Base-by-base conservation (phyloP, 2,888 invertebrate species). In the Drymonia ruficornis region DNA sequence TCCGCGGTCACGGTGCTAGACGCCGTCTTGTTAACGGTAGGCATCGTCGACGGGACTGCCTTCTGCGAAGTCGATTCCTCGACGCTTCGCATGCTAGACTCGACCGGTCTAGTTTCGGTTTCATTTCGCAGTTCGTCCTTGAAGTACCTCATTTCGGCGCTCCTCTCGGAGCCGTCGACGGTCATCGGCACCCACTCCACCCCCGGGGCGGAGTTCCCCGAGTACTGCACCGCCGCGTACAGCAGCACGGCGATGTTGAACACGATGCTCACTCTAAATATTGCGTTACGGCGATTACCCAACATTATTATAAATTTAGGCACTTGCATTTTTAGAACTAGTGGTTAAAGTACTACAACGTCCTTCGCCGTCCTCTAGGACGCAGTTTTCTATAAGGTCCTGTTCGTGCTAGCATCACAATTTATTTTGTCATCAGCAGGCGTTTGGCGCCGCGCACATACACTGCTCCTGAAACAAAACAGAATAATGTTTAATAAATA, bases 181-280 rank as follows among this genome's bases (percentile, higher is more conserved):
- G 87, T 83, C 40, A 90, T 64, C 23, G 90, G 88, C 53, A 88
- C 70, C 90, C 91, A 91, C 43, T 89, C 90, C 0, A 77, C 80
- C 1, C 80, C 83, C 18, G 81, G 80, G 0, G 76, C 65, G 34
- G 71, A 80, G 61, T 67, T 89, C 43, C 87, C 86, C 18, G 93
- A 89, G 55, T 88, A 84, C 76, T 96, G 95, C 80, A 95, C 94
- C 74, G 96, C 95, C 65, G 95, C 95, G 84, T 96, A 96, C 61
- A 96, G 84, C 55, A 96, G 86, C 53, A 96, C 95, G 68, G 95
- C 95, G 63, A 96, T 93, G 81, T 96, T 96, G 70, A 96, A 94
- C 59, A 96, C 94, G 75, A 96, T 95, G 87, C 96, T 96, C 84
- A 96, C 94, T 73, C 95, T 94, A 82, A 96, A 94, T 86, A 96